Conservation (phyloP, 2,113 vertebrate genomes). For the Channa maculata region DNA sequence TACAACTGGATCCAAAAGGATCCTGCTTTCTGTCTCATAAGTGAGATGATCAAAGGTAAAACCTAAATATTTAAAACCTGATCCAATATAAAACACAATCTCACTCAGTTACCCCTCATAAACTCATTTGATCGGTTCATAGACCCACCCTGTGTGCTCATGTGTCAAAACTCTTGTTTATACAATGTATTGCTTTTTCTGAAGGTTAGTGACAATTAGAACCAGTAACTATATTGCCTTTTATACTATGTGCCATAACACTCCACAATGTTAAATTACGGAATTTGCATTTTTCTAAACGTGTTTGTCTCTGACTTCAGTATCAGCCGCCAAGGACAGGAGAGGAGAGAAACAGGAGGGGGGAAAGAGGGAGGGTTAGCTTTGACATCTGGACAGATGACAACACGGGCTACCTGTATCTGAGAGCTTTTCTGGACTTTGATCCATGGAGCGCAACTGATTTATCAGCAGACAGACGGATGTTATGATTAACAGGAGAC, state of each 20-base stretch:
- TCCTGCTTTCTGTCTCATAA: too few relatives aligned
- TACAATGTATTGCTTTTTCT: not conserved
- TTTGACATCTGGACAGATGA: constrained; percentile 63
- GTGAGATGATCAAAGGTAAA: too few relatives aligned
- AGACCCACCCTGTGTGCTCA: too few relatives aligned
- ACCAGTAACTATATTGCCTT: not conserved
- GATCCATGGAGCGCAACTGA: constrained; percentile 52
- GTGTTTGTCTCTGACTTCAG: constrained; percentile 17
- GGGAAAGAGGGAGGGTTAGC: constrained; percentile 30
- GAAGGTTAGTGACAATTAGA: constrained; percentile 3
- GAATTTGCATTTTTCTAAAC: not conserved
- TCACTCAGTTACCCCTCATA: too few relatives aligned
- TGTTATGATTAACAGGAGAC: constrained; percentile 60
- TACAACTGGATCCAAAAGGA: too few relatives aligned
- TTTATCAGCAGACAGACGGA: constrained; percentile 59
- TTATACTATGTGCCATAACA: not conserved
- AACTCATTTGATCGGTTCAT: too few relatives aligned
- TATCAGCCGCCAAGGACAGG: constrained; percentile 40
- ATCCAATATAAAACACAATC: too few relatives aligned
- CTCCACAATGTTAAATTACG: not conserved
- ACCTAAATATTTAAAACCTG: too few relatives aligned
- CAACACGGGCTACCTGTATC: constrained; percentile 44
- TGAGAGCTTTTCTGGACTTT: constrained; percentile 53
- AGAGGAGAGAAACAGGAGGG: constrained; percentile 29
- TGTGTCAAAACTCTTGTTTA: too few relatives aligned